A percentile compares a stretch with the other conserved stretches of the same genome.
phyloP scores from a whole-genome alignment of 2,888 invertebrate species.

The Taphrorychus bicolor region DNA sequence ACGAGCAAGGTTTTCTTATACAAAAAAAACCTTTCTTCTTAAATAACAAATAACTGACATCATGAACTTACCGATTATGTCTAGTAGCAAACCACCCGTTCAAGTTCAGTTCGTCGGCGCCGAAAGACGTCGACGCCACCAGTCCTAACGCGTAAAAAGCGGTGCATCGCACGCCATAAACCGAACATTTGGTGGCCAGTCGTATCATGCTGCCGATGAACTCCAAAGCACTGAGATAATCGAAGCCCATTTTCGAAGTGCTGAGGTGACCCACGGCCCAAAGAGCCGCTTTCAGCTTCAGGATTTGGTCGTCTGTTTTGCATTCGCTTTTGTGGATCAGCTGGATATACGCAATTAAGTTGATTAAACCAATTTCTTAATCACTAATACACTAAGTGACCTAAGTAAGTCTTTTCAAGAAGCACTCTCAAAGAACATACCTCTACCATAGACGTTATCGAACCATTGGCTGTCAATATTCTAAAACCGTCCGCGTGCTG shows the following conservation, averaged over 20 bases:
- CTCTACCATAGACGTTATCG: constrained; percentile 49
- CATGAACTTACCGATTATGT: constrained; percentile 63
- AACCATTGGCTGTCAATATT: constrained; percentile 63
- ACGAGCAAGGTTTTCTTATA: too few species aligned
- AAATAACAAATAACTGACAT: neutral
- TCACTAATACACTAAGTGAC: neutral
- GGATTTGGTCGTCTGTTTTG: constrained; percentile 71
- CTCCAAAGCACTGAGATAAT: constrained; percentile 68
- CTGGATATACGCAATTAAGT: constrained; percentile 45
- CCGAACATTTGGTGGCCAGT: constrained; percentile 79
- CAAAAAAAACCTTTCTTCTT: too few species aligned
- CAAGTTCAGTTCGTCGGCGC: constrained; percentile 79
- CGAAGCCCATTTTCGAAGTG: constrained; percentile 77
- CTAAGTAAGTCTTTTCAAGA: neutral
- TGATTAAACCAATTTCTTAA: neutral
- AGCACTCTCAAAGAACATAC: constrained; percentile 34
- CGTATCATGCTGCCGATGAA: constrained; percentile 63
- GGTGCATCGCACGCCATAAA: constrained; percentile 89
- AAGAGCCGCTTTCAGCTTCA: constrained; percentile 84
- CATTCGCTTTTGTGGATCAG: constrained; percentile 63
- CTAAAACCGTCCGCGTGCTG: constrained; percentile 71
- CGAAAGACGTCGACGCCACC: constrained; percentile 82
- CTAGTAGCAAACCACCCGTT: constrained; percentile 77
- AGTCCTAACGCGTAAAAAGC: constrained; percentile 89
- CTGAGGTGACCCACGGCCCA: constrained; percentile 90